Conservation (phyloP, 2,888 invertebrate genomes). For the Melinaea menophilus region DNA sequence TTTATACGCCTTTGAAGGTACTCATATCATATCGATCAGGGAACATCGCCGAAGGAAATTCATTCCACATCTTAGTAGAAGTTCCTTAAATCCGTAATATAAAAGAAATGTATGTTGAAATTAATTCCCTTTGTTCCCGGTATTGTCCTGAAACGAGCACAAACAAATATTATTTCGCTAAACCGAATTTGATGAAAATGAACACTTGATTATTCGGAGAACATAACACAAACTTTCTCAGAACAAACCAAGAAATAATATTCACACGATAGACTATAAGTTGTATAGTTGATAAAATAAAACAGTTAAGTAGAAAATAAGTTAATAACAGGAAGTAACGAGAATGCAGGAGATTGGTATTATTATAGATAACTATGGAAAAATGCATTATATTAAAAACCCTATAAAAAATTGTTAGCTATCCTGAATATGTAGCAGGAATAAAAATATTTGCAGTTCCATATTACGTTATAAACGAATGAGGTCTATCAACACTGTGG, state of each 20-base stretch:
- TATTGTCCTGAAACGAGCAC: too few species aligned
- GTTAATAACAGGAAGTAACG: conserved; percentile 4
- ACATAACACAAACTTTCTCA: too few species aligned
- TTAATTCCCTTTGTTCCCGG: too few species aligned
- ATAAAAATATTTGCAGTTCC: conserved; percentile 25
- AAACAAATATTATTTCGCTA: too few species aligned
- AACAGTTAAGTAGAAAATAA: not conserved
- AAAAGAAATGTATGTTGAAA: too few species aligned
- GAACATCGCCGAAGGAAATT: not conserved
- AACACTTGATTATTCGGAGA: too few species aligned
- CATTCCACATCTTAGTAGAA: not conserved
- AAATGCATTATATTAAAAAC: conserved; percentile 40
- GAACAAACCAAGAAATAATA: too few species aligned
- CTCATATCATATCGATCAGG: too few species aligned
- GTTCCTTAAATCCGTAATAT: not conserved
- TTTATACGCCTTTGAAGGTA: too few species aligned
- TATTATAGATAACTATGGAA: conserved; percentile 18
- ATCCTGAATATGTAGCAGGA: conserved; percentile 43
- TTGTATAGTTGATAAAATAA: not conserved
- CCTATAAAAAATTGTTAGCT: conserved; percentile 39
- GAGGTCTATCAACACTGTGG: conserved; percentile 14
- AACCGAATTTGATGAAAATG: too few species aligned
- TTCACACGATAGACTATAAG: too few species aligned
- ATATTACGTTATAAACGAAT: too few species aligned
- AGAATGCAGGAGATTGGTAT: conserved; percentile 19